A percentile compares a stretch with the other conserved stretches of the same genome.
These are phyloP conservation scores for Siniperca undulata DNA, from an alignment of 2,797 vertebrate genomes.

Conservation along the genomic window DNA sequence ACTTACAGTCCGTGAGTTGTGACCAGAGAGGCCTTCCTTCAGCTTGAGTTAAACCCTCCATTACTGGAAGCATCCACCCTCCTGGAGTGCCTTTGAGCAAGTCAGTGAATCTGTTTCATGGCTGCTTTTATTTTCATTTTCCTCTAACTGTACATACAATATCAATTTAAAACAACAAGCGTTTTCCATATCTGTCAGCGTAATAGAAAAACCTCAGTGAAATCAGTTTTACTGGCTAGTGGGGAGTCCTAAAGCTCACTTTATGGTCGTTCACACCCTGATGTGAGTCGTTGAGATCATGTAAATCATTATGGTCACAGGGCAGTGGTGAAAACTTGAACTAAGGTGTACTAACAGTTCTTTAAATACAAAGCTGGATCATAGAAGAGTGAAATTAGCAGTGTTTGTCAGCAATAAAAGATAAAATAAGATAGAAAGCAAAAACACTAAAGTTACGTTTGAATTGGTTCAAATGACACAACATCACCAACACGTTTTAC, in stretches of 20 bases:
- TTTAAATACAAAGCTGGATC: neutral
- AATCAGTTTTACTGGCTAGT: neutral
- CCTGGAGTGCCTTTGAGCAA: conserved; percentile 4
- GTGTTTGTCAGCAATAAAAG: neutral
- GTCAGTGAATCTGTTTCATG: neutral
- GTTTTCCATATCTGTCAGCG: neutral
- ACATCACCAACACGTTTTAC: neutral
- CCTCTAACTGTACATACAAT: neutral
- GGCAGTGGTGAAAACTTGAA: neutral
- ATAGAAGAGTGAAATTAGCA: too few relatives aligned
- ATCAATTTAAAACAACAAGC: neutral
- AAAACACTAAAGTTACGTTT: neutral
- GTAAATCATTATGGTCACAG: neutral
- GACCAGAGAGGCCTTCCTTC: neutral
- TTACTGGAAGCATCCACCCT: neutral
- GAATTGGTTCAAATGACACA: neutral
- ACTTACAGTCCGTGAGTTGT: neutral
- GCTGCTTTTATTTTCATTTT: neutral
- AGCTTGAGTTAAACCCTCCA: neutral
- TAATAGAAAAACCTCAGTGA: neutral
- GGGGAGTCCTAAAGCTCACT: neutral
- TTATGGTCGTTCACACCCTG: neutral
- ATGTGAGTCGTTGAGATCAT: neutral
- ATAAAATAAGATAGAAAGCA: neutral
- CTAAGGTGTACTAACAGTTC: neutral